These are phyloP conservation scores for Drosophila falleni DNA, from an alignment of 2,888 invertebrate genomes.

Conservation along the genomic window DNA sequence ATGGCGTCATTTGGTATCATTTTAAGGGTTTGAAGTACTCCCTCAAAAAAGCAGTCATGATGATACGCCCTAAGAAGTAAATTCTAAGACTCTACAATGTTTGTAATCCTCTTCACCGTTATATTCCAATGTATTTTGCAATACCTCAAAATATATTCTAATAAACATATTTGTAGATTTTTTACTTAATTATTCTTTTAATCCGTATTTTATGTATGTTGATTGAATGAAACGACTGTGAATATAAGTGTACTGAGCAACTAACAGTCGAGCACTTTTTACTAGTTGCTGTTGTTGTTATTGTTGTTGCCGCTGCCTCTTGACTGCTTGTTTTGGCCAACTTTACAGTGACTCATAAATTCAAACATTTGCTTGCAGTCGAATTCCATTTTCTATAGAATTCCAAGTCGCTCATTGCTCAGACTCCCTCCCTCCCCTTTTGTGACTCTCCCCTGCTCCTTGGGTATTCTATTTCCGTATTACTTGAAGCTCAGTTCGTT, in stretches of 20 bases:
- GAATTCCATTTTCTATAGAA: constrained; percentile 76
- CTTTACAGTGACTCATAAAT: constrained; percentile 23
- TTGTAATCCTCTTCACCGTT: neutral
- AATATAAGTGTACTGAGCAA: neutral
- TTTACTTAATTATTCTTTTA: too few relatives aligned
- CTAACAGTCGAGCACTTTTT: neutral
- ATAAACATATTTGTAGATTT: too few relatives aligned
- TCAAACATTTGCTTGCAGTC: constrained; percentile 22
- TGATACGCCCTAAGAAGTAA: constrained; percentile 11
- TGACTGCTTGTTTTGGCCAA: constrained; percentile 17
- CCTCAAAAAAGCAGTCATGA: constrained; percentile 8
- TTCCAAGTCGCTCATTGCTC: constrained; percentile 53
- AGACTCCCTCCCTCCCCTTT: neutral
- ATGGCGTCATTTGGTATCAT: neutral
- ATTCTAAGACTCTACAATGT: too few relatives aligned
- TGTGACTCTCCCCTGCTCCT: neutral
- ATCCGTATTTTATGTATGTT: too few relatives aligned
- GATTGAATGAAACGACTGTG: neutral
- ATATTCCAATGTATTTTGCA: too few relatives aligned
- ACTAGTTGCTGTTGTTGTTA: neutral
- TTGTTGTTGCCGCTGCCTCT: too few relatives aligned
- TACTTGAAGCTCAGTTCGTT: too few relatives aligned
- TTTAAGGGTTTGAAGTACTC: neutral
- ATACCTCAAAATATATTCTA: too few relatives aligned
- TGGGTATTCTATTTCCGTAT: too few relatives aligned